phyloP scores from a whole-genome alignment of 2,113 vertebrate species.

The Gnathonemus longibarbis region DNA sequence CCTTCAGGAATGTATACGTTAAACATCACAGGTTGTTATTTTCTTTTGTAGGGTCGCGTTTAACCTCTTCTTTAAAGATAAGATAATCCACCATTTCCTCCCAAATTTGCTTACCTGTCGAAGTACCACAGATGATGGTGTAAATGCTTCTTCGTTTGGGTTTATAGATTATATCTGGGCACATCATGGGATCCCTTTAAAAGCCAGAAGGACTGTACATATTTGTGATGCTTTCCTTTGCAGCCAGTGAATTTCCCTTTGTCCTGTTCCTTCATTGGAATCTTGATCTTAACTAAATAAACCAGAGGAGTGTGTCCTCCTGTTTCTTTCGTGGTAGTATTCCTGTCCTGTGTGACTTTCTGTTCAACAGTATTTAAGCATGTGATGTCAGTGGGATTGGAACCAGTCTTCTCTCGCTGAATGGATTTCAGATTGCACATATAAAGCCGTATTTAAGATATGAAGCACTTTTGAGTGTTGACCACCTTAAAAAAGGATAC shows the following conservation, averaged over 20 bases:
- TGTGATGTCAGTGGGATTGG: neutral
- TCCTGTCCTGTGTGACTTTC: neutral
- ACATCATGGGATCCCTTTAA: conserved; percentile 7
- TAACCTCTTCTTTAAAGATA: conserved; percentile 17
- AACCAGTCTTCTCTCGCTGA: neutral
- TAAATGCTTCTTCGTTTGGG: neutral
- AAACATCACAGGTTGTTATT: neutral
- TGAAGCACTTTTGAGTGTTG: neutral
- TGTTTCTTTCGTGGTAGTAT: neutral
- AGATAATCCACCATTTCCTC: conserved; percentile 13
- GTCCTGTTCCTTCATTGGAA: conserved; percentile 26
- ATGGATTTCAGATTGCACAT: neutral
- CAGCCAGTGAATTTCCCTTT: conserved; percentile 36
- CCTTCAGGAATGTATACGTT: conserved; percentile 28
- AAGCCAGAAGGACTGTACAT: conserved; percentile 32
- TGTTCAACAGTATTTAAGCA: neutral
- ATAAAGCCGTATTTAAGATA: neutral
- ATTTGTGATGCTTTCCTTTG: conserved; percentile 36
- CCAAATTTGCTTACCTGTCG: conserved; percentile 21
- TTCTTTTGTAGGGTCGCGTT: conserved; percentile 15
- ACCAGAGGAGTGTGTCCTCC: conserved; percentile 31
- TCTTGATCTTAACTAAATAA: conserved; percentile 27
- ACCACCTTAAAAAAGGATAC: neutral
- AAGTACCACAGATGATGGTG: neutral
- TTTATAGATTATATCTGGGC: neutral